Conservation (phyloP, 1,140 invertebrate genomes). For the Drosophila ohnishii region DNA sequence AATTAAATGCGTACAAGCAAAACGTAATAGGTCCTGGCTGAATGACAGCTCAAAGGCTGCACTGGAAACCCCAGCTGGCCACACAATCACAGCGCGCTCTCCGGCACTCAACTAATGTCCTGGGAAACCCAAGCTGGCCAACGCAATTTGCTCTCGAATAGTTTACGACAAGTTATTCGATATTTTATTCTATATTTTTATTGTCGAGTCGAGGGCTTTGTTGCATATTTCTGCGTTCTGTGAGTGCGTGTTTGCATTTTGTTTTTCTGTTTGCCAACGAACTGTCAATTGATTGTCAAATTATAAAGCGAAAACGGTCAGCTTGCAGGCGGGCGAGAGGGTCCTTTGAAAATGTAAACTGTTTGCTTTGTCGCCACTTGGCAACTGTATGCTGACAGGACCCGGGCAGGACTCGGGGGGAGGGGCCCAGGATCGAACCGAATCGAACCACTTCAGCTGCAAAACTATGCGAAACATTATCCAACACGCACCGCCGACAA, state of each 20-base stretch:
- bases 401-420: conserved; percentile 1
- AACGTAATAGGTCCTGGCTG: background rate
- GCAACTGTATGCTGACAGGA: conserved; percentile 52
- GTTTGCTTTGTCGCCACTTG: conserved; percentile 65
- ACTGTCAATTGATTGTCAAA: conserved; percentile 81
- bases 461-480: conserved; percentile 77
- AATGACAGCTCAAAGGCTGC: conserved; percentile 21
- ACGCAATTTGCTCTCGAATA: conserved; percentile 42
- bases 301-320: conserved; percentile 69
- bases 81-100: conserved; percentile 1
- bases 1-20: conserved; percentile 9
- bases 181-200: conserved; percentile 58
- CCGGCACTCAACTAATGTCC: conserved; percentile 43
- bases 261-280: conserved; percentile 68
- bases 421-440: conserved; percentile 11
- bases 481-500: conserved; percentile 55
- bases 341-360: conserved; percentile 72
- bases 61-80: conserved; percentile 12
- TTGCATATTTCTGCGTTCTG: conserved; percentile 59
- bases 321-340: conserved; percentile 29
- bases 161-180: conserved; percentile 68
- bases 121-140: conserved; percentile 41
- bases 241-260: conserved; percentile 51
- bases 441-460: conserved; percentile 62
- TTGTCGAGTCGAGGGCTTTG: conserved; percentile 64